Base-by-base conservation (phyloP, 2,797 vertebrate genomes). In the Avahi laniger region DNA sequence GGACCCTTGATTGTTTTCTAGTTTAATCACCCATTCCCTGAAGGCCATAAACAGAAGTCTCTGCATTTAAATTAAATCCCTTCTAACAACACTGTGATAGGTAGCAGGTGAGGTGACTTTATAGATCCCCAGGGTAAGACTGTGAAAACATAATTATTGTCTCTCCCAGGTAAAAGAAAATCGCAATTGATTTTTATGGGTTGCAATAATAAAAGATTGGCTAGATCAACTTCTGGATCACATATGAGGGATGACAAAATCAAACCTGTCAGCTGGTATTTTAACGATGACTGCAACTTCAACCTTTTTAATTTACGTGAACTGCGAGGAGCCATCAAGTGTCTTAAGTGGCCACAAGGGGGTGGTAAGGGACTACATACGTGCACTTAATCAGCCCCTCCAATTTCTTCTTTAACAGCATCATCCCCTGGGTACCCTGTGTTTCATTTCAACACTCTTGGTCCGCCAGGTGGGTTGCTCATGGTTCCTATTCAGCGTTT, bases 271-370 rank as follows among this genome's bases (percentile, higher is more conserved):
- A 43, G 81, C 81, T 59, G 22, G 11, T 28, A n/a, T 73, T 82
- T 33, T 33, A 30, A 6, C 22, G 78, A 87, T 43, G 41, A 41
- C 35, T 35, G 15, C 4, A 7, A 50, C 11, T 26, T n/a, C 18
- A 54, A 90, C 9, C 14, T 82, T 18, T 7, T 0, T 41, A 33
- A 50, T n/a, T 48, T 24, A 76, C 1, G 2, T n/a, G 8, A 78
- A 26, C 33, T 12, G 41, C n/a, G 6, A 28, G 43, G 18, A 78
- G 12, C 8, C 2, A 59, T 4, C 65, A 7, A 10, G 7, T 61
- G 41, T 73, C 48, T 20, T 10, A 63, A 87, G 30, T 76, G 89
- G 59, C 97, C 97, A 94, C 96, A 54, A 97, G 97, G 73, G 95
- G 96, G 96, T 6, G 91, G 6, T 22, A 26, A 48, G 65, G 87